Evolutionary conservation across 2,113 vertebrate genomes (phyloP).

Genomic region (Dasyurus viverrinus): DNA sequence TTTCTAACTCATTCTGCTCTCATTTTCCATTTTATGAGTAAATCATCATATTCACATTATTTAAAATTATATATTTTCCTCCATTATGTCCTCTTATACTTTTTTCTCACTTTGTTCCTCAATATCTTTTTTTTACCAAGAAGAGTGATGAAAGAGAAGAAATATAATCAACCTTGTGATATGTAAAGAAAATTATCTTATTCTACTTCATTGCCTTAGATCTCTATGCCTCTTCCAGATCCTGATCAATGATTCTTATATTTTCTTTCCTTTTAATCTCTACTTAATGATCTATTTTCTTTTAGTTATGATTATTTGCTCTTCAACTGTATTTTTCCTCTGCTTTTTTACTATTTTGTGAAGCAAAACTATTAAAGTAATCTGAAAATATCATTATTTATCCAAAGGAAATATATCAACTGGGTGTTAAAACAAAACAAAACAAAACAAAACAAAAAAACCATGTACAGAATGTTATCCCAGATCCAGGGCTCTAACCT

Average conservation of each 20-base stretch:
- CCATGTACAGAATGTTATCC: background rate
- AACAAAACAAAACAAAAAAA: too few relatives aligned
- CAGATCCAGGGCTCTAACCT: background rate
- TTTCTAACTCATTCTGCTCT: background rate
- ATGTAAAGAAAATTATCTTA: background rate
- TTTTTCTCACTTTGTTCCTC: background rate
- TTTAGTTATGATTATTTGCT: background rate
- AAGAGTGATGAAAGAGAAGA: background rate
- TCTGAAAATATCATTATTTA: background rate
- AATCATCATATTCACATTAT: background rate
- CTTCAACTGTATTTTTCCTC: background rate
- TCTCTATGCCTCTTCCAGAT: background rate
- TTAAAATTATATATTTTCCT: background rate
- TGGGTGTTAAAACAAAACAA: background rate
- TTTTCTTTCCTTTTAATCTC: background rate
- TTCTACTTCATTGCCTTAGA: background rate
- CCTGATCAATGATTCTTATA: background rate
- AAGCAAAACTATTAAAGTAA: background rate
- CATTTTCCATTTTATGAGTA: background rate
- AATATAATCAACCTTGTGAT: background rate
- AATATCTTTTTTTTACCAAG: background rate
- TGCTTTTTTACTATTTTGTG: background rate
- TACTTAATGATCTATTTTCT: background rate
- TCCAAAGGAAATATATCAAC: background rate
- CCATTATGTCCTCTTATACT: background rate